Percentiles rank a stretch among this genome's conserved stretches.
These are phyloP conservation scores for Scaptomyza tumidula DNA, from an alignment of 2,888 invertebrate species.

Conservation along the genomic window DNA sequence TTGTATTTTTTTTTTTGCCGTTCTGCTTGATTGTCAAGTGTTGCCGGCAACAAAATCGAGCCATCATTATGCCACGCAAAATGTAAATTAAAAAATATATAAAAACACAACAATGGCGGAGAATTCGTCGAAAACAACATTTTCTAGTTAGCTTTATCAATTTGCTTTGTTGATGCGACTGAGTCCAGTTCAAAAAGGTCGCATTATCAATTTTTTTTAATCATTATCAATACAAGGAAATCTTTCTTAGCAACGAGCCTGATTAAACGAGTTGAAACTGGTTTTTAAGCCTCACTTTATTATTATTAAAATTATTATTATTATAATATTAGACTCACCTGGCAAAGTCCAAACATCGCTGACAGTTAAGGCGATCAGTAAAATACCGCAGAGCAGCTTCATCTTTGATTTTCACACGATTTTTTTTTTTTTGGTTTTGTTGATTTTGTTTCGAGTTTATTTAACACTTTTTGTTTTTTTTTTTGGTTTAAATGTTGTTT, in stretches of 20 bases:
- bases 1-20: constrained; percentile 21
- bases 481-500: constrained; percentile 24
- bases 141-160: constrained; percentile 54
- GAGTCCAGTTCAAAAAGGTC: constrained; percentile 52
- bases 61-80: constrained; percentile 57
- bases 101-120: constrained; percentile 20
- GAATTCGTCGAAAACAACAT: constrained; percentile 15
- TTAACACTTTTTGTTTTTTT: constrained; percentile 20
- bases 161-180: constrained; percentile 42
- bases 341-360: constrained; percentile 81
- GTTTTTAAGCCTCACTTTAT: constrained; percentile 20
- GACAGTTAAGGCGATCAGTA: constrained; percentile 77
- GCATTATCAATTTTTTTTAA: constrained; percentile 35
- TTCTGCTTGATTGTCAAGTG: constrained; percentile 66
- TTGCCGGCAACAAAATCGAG: constrained; percentile 37
- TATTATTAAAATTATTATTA: no score
- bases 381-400: constrained; percentile 79
- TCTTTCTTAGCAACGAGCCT: neutral
- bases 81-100: constrained; percentile 19
- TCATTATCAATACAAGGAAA: constrained; percentile 13
- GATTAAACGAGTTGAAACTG: constrained; percentile 11
- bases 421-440: neutral
- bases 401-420: constrained; percentile 60
- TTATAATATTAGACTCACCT: constrained; percentile 72
- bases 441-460: constrained; percentile 8